Percentiles rank a stretch among this genome's conserved stretches.
Conservation (phyloP, 1,140 invertebrate genomes). For the Propsilocerus akamusi region DNA sequence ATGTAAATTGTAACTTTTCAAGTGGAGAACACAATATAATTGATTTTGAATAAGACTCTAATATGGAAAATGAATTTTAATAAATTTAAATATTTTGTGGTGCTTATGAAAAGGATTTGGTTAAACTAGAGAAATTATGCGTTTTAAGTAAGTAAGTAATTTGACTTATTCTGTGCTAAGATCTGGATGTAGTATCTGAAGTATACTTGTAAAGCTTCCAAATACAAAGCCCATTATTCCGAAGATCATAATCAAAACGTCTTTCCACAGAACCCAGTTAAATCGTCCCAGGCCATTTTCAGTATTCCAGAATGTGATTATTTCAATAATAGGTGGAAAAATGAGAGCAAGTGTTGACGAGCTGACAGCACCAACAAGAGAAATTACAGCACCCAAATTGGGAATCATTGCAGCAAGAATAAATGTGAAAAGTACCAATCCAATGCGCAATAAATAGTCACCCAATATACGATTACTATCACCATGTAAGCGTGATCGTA, state of each 20-base stretch:
- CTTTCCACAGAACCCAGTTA: constrained; percentile 46
- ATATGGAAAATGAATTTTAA: no score
- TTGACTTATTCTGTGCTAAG: not conserved
- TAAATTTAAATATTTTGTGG: no score
- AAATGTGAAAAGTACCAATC: constrained; percentile 61
- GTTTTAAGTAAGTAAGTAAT: no score
- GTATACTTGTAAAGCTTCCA: constrained; percentile 58
- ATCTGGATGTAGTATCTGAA: constrained; percentile 33
- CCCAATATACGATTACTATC: constrained; percentile 35
- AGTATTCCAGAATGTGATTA: constrained; percentile 61
- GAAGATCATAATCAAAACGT: constrained; percentile 48
- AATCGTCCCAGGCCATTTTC: constrained; percentile 37
- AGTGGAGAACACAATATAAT: no score
- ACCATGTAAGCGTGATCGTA: constrained; percentile 38
- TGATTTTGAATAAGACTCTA: no score
- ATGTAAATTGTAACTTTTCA: no score
- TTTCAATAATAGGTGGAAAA: constrained; percentile 78
- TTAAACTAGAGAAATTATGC: no score
- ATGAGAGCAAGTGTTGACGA: constrained; percentile 77
- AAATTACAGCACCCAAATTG: constrained; percentile 75
- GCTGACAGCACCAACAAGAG: constrained; percentile 76
- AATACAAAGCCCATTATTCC: constrained; percentile 57
- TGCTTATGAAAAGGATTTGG: no score
- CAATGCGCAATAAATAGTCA: constrained; percentile 46
- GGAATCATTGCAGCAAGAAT: constrained; percentile 66